A percentile compares a stretch with the other conserved stretches of the same genome.
Evolutionary conservation across 2,888 invertebrate genomes (phyloP).

Genomic region (Chouioia cunea): DNA sequence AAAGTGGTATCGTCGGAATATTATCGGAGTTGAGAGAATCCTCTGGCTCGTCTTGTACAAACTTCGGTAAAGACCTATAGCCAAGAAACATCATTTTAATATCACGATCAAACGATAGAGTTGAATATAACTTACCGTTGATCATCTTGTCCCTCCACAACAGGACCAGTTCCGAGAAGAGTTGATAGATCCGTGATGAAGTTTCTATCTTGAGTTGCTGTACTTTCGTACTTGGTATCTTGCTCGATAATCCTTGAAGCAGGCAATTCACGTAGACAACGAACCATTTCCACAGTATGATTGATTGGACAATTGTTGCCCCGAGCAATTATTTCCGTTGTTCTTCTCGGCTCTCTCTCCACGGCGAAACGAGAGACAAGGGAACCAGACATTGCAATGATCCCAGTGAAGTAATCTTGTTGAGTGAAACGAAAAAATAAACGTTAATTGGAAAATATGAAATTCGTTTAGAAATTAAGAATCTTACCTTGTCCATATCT

Average conservation of each 20-base stretch:
- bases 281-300: conserved; percentile 75
- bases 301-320: conserved; percentile 75
- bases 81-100: no score
- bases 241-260: conserved; percentile 70
- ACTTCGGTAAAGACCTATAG: conserved; percentile 75
- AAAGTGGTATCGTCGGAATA: conserved; percentile 74
- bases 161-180: conserved; percentile 75
- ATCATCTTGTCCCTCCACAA: conserved; percentile 78
- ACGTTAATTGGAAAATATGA: neutral
- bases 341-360: conserved; percentile 75
- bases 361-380: conserved; percentile 80
- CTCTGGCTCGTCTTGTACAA: conserved; percentile 75
- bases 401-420: conserved; percentile 71
- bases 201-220: conserved; percentile 54
- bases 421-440: no score
- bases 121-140: conserved; percentile 54
- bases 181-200: conserved; percentile 77
- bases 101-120: no score
- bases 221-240: conserved; percentile 72
- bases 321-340: conserved; percentile 74
- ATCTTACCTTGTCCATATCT: conserved; percentile 73
- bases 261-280: conserved; percentile 74
- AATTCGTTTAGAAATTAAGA: no score
- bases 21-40: conserved; percentile 73
- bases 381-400: conserved; percentile 83